Conservation (phyloP, 1,140 invertebrate genomes). For the Cydia pomonella region DNA sequence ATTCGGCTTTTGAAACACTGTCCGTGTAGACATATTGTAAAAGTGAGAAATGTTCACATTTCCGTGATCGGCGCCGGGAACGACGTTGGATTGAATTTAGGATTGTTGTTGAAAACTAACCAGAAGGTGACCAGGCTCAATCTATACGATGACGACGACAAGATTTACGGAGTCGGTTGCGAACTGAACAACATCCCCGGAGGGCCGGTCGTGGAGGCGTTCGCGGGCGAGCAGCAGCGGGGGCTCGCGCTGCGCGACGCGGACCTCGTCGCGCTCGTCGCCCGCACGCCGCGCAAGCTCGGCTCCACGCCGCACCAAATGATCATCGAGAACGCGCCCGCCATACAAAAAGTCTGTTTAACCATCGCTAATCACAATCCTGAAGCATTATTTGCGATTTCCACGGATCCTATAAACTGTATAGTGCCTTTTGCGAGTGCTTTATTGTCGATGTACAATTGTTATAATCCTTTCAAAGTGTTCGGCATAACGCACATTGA, state of each 20-base stretch:
- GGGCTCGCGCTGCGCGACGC: constrained; percentile 44
- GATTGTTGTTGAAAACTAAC: constrained; percentile 55
- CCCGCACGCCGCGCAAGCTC: constrained; percentile 44
- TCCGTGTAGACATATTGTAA: constrained; percentile 14
- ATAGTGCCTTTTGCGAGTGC: constrained; percentile 60
- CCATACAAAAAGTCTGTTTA: constrained; percentile 50
- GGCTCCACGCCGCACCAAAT: constrained; percentile 51
- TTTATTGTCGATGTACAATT: constrained; percentile 50
- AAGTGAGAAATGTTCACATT: constrained; percentile 49
- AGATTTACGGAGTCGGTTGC: constrained; percentile 45
- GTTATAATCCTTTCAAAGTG: constrained; percentile 56
- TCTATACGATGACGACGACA: constrained; percentile 54
- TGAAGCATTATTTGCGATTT: constrained; percentile 54
- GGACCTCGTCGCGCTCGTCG: constrained; percentile 53
- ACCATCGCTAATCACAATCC: constrained; percentile 49
- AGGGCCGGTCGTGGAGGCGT: constrained; percentile 45
- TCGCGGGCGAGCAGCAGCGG: constrained; percentile 42
- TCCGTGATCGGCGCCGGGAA: constrained; percentile 54
- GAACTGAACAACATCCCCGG: constrained; percentile 49
- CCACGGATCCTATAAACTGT: constrained; percentile 61
- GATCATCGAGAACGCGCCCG: constrained; percentile 51
- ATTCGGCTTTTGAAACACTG: background rate
- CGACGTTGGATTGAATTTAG: constrained; percentile 54
- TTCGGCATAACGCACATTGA: constrained; percentile 63
- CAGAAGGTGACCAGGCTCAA: constrained; percentile 46